Percentiles rank a stretch among this genome's conserved stretches.
phyloP scores from a whole-genome alignment of 2,113 vertebrate species.

The Oxyura jamaicensis region DNA sequence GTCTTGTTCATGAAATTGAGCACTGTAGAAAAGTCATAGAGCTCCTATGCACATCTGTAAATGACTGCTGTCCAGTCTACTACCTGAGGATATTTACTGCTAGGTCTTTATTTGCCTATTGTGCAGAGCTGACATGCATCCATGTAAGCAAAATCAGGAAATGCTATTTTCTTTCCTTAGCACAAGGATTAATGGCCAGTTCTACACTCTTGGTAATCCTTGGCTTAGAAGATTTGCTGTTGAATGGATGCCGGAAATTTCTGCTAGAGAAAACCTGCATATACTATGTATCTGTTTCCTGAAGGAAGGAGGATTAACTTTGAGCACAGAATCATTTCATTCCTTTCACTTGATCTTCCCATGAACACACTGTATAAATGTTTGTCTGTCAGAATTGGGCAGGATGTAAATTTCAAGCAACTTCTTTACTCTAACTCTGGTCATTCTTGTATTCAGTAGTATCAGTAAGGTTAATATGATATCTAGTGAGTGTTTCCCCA shows the following conservation, averaged over 20 bases:
- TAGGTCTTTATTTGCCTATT: rapidly evolving
- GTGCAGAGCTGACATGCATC: not conserved
- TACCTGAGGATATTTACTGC: not conserved
- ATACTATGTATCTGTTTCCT: not conserved
- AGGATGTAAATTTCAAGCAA: not conserved
- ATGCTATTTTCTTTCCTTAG: not conserved
- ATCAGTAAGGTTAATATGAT: not conserved
- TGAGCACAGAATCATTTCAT: not conserved
- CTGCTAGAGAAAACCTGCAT: not conserved
- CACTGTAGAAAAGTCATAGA: not conserved
- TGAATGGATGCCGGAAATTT: not conserved
- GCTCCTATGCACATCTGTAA: not conserved
- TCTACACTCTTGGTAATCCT: not conserved
- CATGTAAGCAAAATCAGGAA: not conserved
- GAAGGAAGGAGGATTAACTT: not conserved
- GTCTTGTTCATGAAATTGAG: not conserved
- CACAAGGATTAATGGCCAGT: not conserved
- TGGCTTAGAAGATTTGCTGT: not conserved
- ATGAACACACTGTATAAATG: not conserved
- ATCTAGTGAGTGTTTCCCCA: constrained; percentile 25
- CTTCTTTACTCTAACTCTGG: not conserved
- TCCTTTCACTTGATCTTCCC: not conserved
- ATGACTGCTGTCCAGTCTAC: not conserved
- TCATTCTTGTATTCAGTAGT: not conserved
- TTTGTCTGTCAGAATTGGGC: not conserved